Evolutionary conservation across 2,113 vertebrate genomes (phyloP).

Genomic region (Bothrops jararaca): DNA sequence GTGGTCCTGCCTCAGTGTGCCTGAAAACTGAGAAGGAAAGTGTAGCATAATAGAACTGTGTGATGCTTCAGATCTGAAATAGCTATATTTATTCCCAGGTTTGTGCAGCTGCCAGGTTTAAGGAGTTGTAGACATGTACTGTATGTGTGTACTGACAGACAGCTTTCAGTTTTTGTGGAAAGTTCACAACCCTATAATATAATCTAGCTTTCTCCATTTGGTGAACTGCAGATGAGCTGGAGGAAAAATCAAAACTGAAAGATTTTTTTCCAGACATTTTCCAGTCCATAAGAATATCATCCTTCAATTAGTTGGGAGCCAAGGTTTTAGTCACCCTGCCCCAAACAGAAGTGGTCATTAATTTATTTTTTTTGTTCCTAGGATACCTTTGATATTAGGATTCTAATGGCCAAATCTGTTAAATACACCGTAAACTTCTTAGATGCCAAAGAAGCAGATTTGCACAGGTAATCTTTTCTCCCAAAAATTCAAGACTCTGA

Average conservation of each 20-base stretch:
- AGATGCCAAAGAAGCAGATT: conserved; percentile 93
- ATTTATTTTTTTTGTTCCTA: conserved; percentile 40
- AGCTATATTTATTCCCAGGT: not conserved
- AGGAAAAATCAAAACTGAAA: not conserved
- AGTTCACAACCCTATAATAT: not conserved
- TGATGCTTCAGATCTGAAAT: not conserved
- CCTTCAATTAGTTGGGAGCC: not conserved
- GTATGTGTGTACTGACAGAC: not conserved
- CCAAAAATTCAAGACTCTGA: not conserved
- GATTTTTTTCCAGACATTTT: not conserved
- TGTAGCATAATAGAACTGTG: not conserved
- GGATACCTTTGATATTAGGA: conserved; percentile 95
- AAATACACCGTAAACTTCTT: conserved; percentile 96
- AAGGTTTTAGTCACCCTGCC: not conserved
- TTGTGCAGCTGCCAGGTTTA: not conserved
- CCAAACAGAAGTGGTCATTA: not conserved
- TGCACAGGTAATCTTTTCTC: conserved; percentile 80
- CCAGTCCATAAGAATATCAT: no score
- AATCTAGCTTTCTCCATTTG: not conserved
- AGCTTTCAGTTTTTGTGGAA: not conserved
- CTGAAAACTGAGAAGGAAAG: not conserved
- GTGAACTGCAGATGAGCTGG: not conserved
- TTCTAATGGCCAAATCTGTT: conserved; percentile 94
- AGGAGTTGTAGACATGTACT: not conserved
- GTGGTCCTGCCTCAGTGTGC: not conserved